phyloP scores from a whole-genome alignment of 2,888 invertebrate genomes.

The Heliconius ismenius region DNA sequence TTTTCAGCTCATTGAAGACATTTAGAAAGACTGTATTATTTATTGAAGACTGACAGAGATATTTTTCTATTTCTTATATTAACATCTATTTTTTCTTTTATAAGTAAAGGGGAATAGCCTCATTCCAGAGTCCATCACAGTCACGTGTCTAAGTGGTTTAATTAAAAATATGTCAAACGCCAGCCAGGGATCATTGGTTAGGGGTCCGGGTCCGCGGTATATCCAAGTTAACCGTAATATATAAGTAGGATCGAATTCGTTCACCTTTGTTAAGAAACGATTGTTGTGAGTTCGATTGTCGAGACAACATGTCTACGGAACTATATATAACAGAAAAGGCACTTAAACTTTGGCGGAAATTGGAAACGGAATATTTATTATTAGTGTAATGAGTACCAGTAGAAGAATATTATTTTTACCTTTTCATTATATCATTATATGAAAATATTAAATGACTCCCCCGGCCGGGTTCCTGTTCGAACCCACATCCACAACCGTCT shows the following conservation, averaged over 20 bases:
- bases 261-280: too few species aligned
- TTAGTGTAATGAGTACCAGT: too few species aligned
- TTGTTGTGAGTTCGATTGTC: too few species aligned
- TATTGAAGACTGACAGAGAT: not conserved
- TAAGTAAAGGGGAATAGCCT: not conserved
- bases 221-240: not conserved
- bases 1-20: too few species aligned
- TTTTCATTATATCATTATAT: too few species aligned
- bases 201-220: not conserved
- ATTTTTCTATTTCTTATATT: not conserved
- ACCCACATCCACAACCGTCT: too few species aligned
- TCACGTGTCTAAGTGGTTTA: conserved; percentile 25
- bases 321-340: not conserved
- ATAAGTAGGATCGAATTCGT: not conserved
- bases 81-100: not conserved
- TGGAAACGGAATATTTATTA: too few species aligned
- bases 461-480: too few species aligned
- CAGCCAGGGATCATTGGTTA: conserved; percentile 11
- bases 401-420: too few species aligned
- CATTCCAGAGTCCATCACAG: conserved; percentile 2
- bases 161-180: conserved; percentile 28
- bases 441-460: too few species aligned
- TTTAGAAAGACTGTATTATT: not conserved
- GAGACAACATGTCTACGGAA: not conserved
- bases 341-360: not conserved